phyloP scores from a whole-genome alignment of 2,888 invertebrate genomes.

The Ophion obscuratus region DNA sequence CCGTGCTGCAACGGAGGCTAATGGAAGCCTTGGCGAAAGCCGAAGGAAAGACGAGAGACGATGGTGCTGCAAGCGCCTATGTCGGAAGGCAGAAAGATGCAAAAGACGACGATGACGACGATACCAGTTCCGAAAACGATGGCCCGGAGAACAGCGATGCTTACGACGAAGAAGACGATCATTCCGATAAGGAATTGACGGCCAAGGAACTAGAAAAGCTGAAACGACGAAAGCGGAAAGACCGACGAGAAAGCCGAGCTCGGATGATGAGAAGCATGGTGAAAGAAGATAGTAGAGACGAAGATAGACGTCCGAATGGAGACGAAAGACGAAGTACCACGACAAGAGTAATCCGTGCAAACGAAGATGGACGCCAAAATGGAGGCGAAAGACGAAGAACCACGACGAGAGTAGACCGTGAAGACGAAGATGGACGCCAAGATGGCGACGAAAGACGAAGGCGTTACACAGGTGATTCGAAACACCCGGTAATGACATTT shows the following conservation, averaged over 20 bases:
- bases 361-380: no score
- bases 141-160: not conserved
- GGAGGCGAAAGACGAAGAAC: conserved; percentile 5
- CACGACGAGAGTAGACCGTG: conserved; percentile 1
- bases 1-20: not conserved
- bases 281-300: no score
- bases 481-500: no score
- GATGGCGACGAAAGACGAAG: not conserved
- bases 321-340: conserved; percentile 7
- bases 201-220: no score
- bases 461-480: not conserved
- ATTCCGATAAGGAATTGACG: not conserved
- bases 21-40: not conserved
- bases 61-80: not conserved
- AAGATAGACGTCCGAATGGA: no score
- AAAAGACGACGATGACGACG: not conserved
- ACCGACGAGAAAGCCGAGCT: not conserved
- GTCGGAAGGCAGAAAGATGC: not conserved
- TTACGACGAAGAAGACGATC: not conserved
- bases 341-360: not conserved
- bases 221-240: conserved; percentile 3
- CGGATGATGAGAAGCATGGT: no score
- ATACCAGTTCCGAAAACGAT: not conserved
- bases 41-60: not conserved
- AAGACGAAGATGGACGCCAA: not conserved